Conservation (phyloP, 1,140 invertebrate genomes). For the Pararge aegeria region DNA sequence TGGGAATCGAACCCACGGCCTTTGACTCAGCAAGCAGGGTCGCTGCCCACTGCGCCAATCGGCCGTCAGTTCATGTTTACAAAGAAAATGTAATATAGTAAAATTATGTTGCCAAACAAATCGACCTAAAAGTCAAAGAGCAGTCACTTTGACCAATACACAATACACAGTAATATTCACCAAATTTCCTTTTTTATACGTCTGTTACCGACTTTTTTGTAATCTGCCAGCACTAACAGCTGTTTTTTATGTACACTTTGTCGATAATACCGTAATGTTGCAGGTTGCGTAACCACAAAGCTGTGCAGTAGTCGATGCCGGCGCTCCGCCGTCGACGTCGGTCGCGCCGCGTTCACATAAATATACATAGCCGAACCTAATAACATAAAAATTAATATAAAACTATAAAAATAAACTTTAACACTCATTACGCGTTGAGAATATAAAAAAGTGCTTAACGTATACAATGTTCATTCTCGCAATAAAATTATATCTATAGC, state of each 20-base stretch:
- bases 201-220: constrained; percentile 15
- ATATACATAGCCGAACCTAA: background rate
- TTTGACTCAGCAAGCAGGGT: no score
- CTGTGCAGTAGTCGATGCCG: constrained; percentile 46
- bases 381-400: background rate
- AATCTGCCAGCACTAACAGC: constrained; percentile 23
- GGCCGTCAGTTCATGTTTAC: no score
- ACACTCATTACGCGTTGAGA: background rate
- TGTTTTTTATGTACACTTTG: constrained; percentile 34
- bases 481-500: no score
- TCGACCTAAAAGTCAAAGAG: no score
- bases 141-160: no score
- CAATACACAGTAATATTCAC: background rate
- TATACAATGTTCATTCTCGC: no score
- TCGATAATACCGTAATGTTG: constrained; percentile 53
- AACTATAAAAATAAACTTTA: background rate
- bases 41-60: no score
- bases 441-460: background rate
- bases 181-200: constrained; percentile 4
- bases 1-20: no score
- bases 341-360: background rate
- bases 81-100: no score
- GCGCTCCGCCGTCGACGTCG: constrained; percentile 37
- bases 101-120: no score
- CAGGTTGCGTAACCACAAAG: constrained; percentile 57